phyloP scores from a whole-genome alignment of 2,113 vertebrate species.

The Psittacara wagleri region DNA sequence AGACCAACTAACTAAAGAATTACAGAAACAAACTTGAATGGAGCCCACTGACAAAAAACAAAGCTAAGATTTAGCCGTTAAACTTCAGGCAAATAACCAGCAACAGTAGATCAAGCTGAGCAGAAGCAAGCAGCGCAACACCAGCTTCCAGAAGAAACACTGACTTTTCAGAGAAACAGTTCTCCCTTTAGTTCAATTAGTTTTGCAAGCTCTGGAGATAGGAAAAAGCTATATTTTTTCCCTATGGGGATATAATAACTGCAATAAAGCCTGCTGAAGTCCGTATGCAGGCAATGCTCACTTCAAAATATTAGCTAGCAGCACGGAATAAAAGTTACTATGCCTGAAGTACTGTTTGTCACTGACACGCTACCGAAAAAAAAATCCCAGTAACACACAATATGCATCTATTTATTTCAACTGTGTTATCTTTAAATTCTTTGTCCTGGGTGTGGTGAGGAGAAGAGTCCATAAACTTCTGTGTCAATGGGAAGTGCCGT shows the following conservation, averaged over 20 bases:
- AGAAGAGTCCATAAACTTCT: conserved; percentile 29
- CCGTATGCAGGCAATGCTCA: background rate
- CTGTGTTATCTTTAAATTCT: conserved; percentile 8
- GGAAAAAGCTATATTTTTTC: background rate
- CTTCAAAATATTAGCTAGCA: background rate
- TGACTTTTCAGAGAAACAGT: background rate
- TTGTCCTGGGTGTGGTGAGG: conserved; percentile 30
- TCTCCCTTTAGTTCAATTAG: background rate
- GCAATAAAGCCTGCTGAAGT: background rate
- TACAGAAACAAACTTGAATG: background rate
- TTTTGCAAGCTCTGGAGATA: background rate
- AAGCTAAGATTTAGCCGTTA: background rate
- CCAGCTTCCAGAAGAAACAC: background rate
- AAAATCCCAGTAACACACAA: background rate
- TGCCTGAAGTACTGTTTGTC: background rate
- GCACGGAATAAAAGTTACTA: background rate
- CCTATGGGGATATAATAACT: background rate
- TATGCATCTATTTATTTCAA: conserved; percentile 17
- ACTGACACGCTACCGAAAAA: background rate
- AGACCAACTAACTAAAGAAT: background rate
- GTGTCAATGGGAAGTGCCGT: background rate
- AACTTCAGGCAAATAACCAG: background rate
- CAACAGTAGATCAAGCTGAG: background rate
- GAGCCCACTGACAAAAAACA: background rate
- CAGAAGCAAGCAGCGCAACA: background rate